Conservation (phyloP, 2,113 vertebrate genomes). For the Parus major region DNA sequence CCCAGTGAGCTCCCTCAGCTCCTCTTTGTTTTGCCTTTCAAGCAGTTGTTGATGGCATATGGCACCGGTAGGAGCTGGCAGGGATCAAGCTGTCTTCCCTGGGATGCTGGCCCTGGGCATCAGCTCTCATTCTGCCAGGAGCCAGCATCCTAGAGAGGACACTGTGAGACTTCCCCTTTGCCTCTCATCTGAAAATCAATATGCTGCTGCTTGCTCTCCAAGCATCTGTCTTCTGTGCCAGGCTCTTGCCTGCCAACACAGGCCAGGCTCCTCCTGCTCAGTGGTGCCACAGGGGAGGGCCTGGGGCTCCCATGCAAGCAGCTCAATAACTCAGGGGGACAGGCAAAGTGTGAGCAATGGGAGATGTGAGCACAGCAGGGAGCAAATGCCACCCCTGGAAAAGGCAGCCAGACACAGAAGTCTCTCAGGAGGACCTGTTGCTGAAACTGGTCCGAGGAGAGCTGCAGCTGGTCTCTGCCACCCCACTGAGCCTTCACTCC, state of each 20-base stretch:
- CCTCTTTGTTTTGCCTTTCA: constrained; percentile 7
- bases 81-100: background rate
- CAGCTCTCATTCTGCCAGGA: background rate
- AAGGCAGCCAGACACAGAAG: background rate
- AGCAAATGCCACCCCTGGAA: background rate
- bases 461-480: background rate
- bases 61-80: background rate
- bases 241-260: rapidly evolving
- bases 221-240: background rate
- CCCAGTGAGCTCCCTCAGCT: background rate
- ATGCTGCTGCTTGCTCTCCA: background rate
- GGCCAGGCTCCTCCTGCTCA: background rate
- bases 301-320: no score
- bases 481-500: background rate
- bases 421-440: background rate
- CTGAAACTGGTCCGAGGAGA: background rate
- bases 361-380: background rate
- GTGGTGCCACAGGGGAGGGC: background rate
- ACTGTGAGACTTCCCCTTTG: background rate
- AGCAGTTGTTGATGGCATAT: background rate
- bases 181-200: background rate
- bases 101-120: background rate
- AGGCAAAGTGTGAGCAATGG: background rate
- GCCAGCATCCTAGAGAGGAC: rapidly evolving
- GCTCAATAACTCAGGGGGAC: rapidly evolving